A percentile compares a stretch with the other conserved stretches of the same genome.
Conservation (phyloP, 2,888 invertebrate species). For the Hartigia nigra region DNA sequence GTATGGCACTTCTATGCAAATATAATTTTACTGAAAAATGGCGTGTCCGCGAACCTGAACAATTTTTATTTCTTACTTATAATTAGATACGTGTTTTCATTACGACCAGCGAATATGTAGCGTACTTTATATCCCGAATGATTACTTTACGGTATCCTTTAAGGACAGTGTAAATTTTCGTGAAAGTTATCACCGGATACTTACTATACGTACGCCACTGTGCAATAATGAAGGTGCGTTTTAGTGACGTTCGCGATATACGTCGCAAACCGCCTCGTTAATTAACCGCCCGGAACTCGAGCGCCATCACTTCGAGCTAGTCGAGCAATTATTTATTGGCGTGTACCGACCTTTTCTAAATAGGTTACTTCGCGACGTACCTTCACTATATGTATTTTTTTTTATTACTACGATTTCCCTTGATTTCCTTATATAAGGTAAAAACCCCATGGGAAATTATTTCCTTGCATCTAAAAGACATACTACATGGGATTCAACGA, state of each 20-base stretch:
- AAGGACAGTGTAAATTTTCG: neutral
- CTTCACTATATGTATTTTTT: neutral
- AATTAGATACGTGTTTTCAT: neutral
- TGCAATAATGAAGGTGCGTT: conserved; percentile 42
- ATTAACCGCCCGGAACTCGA: conserved; percentile 43
- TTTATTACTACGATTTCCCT: neutral
- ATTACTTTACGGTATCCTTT: neutral
- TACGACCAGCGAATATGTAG: neutral
- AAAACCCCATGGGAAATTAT: neutral
- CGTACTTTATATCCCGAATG: neutral
- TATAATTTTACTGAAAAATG: neutral
- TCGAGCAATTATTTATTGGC: conserved; percentile 45
- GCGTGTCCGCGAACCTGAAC: neutral
- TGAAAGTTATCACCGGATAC: neutral
- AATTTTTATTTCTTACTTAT: neutral
- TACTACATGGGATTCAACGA: neutral
- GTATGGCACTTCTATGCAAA: neutral
- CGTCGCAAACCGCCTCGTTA: conserved; percentile 42
- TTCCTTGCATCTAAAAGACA: neutral
- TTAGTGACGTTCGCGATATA: conserved; percentile 41
- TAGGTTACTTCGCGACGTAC: conserved; percentile 28
- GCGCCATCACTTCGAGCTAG: conserved; percentile 34
- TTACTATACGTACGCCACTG: conserved; percentile 29
- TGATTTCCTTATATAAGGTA: neutral
- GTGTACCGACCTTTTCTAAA: conserved; percentile 30